Evolutionary conservation across 2,888 invertebrate genomes (phyloP).

Genomic region (Agriopis leucophaearia): DNA sequence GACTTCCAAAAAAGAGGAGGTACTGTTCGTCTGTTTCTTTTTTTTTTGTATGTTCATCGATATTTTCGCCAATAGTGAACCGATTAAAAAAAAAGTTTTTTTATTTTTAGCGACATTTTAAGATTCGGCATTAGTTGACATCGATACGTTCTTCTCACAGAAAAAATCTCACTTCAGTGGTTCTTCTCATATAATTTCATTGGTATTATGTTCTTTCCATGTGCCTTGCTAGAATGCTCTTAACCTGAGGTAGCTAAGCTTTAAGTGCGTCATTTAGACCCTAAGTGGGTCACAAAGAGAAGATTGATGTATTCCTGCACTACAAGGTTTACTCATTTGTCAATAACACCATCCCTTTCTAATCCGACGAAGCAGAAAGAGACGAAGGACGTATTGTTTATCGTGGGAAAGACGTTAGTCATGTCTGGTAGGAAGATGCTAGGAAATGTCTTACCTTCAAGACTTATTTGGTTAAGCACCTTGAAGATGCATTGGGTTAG

Average conservation of each 20-base stretch:
- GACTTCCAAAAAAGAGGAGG: too few relatives aligned
- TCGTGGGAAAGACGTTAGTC: conserved; percentile 73
- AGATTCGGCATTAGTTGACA: too few relatives aligned
- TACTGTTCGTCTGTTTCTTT: too few relatives aligned
- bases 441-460: conserved; percentile 48
- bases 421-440: conserved; percentile 53
- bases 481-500: conserved; percentile 33
- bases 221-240: neutral
- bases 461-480: conserved; percentile 38
- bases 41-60: too few relatives aligned
- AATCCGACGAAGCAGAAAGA: conserved; percentile 28
- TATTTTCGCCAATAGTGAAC: too few relatives aligned
- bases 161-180: too few relatives aligned
- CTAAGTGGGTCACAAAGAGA: conserved; percentile 47
- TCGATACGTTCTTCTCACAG: too few relatives aligned
- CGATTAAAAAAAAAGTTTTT: too few relatives aligned
- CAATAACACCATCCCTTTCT: conserved; percentile 42
- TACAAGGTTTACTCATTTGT: conserved; percentile 55
- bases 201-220: too few relatives aligned
- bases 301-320: conserved; percentile 53
- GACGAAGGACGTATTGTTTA: conserved; percentile 57
- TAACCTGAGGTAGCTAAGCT: conserved; percentile 3
- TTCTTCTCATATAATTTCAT: too few relatives aligned
- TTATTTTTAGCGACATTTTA: too few relatives aligned
- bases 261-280: neutral